phyloP scores from a whole-genome alignment of 1,140 invertebrate genomes.

The Bombus sylvicola region DNA sequence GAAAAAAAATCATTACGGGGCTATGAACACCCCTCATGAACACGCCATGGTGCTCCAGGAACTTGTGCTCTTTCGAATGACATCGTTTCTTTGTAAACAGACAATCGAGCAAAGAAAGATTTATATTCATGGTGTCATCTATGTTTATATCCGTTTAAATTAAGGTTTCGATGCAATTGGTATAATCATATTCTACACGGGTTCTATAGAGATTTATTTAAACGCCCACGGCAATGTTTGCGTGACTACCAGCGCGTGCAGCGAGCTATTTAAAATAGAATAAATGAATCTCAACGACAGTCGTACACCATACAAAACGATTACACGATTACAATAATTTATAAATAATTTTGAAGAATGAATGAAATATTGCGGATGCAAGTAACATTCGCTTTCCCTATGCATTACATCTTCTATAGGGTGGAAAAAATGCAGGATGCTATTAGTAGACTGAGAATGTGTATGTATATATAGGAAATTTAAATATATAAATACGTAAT shows the following conservation, averaged over 20 bases:
- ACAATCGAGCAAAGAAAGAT: slow-evolving; percentile 34
- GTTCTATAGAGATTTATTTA: background rate
- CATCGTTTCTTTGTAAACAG: slow-evolving; percentile 31
- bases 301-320: background rate
- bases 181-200: background rate
- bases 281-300: background rate
- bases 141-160: background rate
- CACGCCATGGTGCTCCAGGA: slow-evolving; percentile 29
- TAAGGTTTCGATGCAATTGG: background rate
- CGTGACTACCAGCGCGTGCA: slow-evolving; percentile 4
- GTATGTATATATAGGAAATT: background rate
- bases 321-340: background rate
- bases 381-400: background rate
- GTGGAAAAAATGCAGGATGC: background rate
- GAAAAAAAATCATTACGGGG: slow-evolving; percentile 60
- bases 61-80: slow-evolving; percentile 32
- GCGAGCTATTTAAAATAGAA: background rate
- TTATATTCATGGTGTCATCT: background rate
- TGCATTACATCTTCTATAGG: background rate
- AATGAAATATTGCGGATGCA: background rate
- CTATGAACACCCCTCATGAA: slow-evolving; percentile 58
- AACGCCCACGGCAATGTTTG: background rate
- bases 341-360: background rate
- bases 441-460: background rate
- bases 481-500: background rate